These are phyloP conservation scores for Dasysyrphus tricinctus DNA, from an alignment of 2,888 invertebrate species.

Conservation along the genomic window DNA sequence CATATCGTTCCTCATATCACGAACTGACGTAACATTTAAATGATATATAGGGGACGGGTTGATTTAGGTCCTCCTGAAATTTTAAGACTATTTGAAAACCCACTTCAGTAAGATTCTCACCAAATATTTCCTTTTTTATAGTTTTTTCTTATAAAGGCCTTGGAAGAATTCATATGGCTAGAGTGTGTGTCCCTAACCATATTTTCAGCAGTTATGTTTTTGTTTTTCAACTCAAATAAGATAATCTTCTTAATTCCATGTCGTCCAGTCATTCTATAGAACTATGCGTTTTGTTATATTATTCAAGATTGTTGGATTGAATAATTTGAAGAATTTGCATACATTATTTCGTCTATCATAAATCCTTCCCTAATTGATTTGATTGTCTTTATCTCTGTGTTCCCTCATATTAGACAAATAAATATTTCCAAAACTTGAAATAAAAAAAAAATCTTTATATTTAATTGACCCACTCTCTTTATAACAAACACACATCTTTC, in stretches of 20 bases:
- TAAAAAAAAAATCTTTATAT: neutral
- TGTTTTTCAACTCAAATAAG: neutral
- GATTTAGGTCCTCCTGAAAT: too few species aligned
- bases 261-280: neutral
- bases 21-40: too few species aligned
- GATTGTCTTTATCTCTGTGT: neutral
- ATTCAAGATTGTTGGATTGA: neutral
- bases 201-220: neutral
- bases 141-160: neutral
- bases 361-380: neutral
- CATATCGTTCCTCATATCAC: too few species aligned
- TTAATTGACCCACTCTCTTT: neutral
- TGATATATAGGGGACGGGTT: too few species aligned
- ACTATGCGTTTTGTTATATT: neutral
- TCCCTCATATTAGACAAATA: neutral
- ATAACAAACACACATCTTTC: slow-evolving; percentile 3
- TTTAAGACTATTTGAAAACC: too few species aligned
- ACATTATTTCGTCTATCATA: neutral
- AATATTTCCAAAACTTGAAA: too few species aligned
- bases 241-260: neutral
- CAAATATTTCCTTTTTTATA: neutral
- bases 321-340: neutral
- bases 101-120: too few species aligned
- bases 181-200: neutral
- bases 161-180: neutral